A percentile compares a stretch with the other conserved stretches of the same genome.
Conservation (phyloP, 2,113 vertebrate species). For the Mustela nigripes region DNA sequence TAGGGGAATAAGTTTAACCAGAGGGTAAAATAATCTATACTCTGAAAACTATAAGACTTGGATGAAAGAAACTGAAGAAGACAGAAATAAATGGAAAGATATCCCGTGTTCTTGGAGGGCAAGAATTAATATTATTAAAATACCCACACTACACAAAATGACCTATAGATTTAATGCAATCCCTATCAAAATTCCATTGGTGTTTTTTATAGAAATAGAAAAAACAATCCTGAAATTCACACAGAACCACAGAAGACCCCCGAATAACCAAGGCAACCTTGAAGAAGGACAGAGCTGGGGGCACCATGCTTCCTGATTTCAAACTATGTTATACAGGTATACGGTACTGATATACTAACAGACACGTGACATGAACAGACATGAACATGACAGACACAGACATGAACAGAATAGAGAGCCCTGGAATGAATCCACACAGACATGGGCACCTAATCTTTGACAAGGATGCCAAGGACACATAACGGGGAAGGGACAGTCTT, state of each 20-base stretch:
- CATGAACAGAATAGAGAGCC: neutral
- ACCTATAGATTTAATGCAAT: neutral
- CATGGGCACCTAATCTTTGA: neutral
- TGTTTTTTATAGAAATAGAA: neutral
- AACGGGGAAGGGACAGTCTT: neutral
- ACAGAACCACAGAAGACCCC: neutral
- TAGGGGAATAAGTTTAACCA: neutral
- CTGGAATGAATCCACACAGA: neutral
- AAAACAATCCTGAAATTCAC: neutral
- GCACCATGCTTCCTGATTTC: neutral
- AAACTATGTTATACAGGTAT: neutral
- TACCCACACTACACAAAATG: neutral
- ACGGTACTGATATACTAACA: too few relatives aligned
- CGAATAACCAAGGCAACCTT: neutral
- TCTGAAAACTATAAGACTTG: neutral
- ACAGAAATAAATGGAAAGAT: neutral
- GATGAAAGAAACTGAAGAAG: neutral
- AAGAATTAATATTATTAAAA: neutral
- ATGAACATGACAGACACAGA: neutral
- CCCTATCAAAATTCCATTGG: neutral
- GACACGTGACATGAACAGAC: neutral
- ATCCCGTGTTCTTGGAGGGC: neutral
- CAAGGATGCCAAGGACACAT: too few relatives aligned
- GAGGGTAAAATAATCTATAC: neutral
- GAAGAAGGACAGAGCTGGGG: neutral